These are phyloP conservation scores for Chaetura pelagica DNA, from an alignment of 2,113 vertebrate species.

Conservation along the genomic window DNA sequence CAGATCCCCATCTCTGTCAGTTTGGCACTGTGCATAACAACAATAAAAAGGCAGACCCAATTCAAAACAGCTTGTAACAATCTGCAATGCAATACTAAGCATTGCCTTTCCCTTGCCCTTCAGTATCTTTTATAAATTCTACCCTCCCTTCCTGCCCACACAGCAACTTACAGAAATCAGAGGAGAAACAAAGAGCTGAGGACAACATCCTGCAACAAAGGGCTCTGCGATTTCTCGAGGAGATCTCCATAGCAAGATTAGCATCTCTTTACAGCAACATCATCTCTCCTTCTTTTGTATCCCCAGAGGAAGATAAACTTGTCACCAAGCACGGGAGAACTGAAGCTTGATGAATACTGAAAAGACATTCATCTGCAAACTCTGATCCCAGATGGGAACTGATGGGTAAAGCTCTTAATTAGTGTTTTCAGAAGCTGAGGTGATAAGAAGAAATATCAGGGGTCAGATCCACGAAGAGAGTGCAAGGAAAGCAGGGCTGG, in stretches of 20 bases:
- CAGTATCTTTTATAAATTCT: constrained; percentile 33
- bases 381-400: background rate
- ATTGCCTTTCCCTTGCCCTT: constrained; percentile 52
- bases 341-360: constrained; percentile 49
- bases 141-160: background rate
- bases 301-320: constrained; percentile 53
- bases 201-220: constrained; percentile 6
- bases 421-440: background rate
- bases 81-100: background rate
- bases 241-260: constrained; percentile 30
- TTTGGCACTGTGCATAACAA: background rate
- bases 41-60: background rate
- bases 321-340: constrained; percentile 8
- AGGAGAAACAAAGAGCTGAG: constrained; percentile 17
- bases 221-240: constrained; percentile 17
- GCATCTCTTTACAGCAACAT: constrained; percentile 60
- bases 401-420: background rate
- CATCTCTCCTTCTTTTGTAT: constrained; percentile 39
- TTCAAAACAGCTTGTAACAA: background rate
- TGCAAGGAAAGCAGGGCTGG: background rate
- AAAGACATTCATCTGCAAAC: background rate
- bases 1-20: background rate
- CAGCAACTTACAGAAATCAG: background rate
- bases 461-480: background rate
- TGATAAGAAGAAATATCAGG: background rate